Evolutionary conservation across 2,113 vertebrate species (phyloP), one percentile per base, ranked within the genome.

Genomic region (Ornithorhynchus anatinus): DNA sequence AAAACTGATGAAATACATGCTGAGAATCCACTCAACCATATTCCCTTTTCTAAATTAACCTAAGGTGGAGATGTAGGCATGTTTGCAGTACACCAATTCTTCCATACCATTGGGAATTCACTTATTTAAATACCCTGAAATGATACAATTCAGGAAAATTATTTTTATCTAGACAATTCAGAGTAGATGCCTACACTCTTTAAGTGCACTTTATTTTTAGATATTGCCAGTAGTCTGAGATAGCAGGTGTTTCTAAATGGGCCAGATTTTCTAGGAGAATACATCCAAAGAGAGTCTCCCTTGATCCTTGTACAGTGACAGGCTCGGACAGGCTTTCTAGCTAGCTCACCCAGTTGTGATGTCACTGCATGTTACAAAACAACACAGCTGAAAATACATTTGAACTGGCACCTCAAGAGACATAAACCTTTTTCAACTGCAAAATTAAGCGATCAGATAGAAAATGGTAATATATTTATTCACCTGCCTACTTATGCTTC

Each of bases 1-100:
- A 65, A 58, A 62, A 76, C 47, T 69, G n/a, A 38, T 59, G 78
- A 32, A 39, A 66, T 71, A 39, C 37, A 19, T 67, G 74, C 37
- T 51, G n/a, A n/a, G n/a, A n/a, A n/a, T n/a, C n/a, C n/a, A n/a
- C n/a, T n/a, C n/a, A n/a, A n/a, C n/a, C n/a, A n/a, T n/a, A n/a
- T 70, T 67, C 68, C 57, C 29, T 37, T 64, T 70, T 45, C 22
- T 3, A 31, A 56, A 48, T 74, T 59, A 54, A n/a, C 17, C 29
- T 60, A 45, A 52, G 47, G 43, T 12, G 66, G 59, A 25, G 59
- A 19, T 12, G 25, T 32, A 56, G 62, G 45, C 32, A 11, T 40
- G 11, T 59, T 56, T 44, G 36, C 36, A 64, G 40, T 31, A 16
- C 38, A 56, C 37, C 39, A 67, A 22, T 19, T 69, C 16, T 57